Base-by-base conservation (phyloP, 1,140 invertebrate species). In the Nilaparvata lugens region DNA sequence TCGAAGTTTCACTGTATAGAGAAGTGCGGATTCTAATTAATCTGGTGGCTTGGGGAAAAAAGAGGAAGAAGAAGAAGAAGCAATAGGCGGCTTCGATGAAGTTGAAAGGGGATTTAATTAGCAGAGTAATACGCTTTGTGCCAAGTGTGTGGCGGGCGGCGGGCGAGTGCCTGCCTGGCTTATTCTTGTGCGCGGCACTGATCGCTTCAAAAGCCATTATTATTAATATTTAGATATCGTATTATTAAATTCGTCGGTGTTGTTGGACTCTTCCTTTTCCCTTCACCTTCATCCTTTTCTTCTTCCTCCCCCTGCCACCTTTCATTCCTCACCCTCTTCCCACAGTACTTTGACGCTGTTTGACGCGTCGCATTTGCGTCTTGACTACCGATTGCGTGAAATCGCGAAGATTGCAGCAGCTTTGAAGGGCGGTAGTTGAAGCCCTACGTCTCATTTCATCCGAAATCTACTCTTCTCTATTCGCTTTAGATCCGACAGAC, bases 71-170 rank as follows among this genome's bases (percentile, higher is more conserved):
- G 45, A 18, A 48, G 45, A 48, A 18, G 45, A 19, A 48, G 45
- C 6, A 14, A 48, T 16, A 48, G 2, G 16, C 45, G 21, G 16
- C 21, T 48, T 48, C 16, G 45, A 48, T 48, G 13, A 7, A 19
- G 45, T 19, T 23, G 45, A 48, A 48, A 48, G 45, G 21, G 45
- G 21, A 48, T 48, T 48, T 48, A 48, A 48, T 48, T 48, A 48
- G 45, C 21, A 48, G 45, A 5, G 45, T 48, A 48, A 48, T 48
- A 23, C 11, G 45, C 45, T 48, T 48, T 48, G 45, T 48, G 45
- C 21, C 5, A 48, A 35, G 31, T 35, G 31, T 35, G 31, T 35
- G 31, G 31, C 13, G 7, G 31, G 31, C 13, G 31, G 7, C 31
- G 7, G 31, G 31, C 13, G 7, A 11, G 31, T 35, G 31, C 13